Base-by-base conservation (phyloP, 2,888 invertebrate genomes). In the Drosophila anomelani region DNA sequence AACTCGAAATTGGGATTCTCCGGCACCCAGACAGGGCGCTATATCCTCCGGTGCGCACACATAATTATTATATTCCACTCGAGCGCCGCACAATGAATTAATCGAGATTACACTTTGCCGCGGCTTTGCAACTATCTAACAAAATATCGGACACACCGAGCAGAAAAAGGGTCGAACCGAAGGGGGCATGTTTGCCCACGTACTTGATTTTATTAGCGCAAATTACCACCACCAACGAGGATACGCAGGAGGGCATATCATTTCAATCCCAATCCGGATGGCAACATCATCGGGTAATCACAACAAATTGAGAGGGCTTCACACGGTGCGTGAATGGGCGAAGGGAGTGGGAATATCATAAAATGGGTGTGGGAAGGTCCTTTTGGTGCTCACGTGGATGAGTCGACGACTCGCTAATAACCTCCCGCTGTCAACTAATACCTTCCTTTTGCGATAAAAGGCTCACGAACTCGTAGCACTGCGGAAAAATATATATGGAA, bases 21-120 rank as follows among this genome's bases (percentile, higher is more conserved):
- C 1, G 13, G 44, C 34, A 77, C 43, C 70, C 44, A 23, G 44
- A 8, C 23, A 8, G 8, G 79, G 20, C 43, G 43, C 43, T 44
- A 78, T 78, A 77, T 64, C 57, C 71, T 62, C 58, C 58, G 71
- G 68, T 51, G 51, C 68, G 62, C 47, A 70, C 76, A 80, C 79
- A 79, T 89, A 88, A 90, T 90, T 90, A 90, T 89, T 89, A 80
- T 89, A 86, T 90, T 90, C 90, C 86, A 90, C 88, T 90, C 88
- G 76, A 85, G 76, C 78, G 80, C 75, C 67, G 64, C 75, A 88
- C 80, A 85, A 87, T 85, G 88, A 81, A 88, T 77, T 80, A 79
- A 85, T 85, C 80, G 82, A 79, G 89, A 88, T 89, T 89, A 87
- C 88, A 85, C 82, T 87, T 87, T 79, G 81, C 77, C 74, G 67